Evolutionary conservation across 92 coral and sea anemone genomes (phyloP).

Genomic region (Epizoanthus ramosus): DNA sequence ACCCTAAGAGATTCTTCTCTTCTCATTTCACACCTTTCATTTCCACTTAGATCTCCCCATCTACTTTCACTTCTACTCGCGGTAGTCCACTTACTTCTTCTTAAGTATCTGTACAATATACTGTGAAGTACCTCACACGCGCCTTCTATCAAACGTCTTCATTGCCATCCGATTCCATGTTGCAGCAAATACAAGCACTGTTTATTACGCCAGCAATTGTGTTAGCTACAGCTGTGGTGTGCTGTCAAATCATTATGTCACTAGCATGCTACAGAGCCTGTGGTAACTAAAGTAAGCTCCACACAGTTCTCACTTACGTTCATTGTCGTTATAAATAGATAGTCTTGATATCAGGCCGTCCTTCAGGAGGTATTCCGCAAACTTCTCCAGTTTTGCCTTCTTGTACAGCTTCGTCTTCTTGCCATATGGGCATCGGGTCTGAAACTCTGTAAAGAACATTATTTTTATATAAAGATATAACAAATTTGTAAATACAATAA

Average conservation of each 20-base stretch:
- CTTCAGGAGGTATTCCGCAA: conserved; percentile 94
- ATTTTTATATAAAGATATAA: not conserved
- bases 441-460: conserved; percentile 69
- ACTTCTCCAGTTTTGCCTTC: conserved; percentile 94
- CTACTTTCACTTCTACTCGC: not conserved
- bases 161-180: too few species aligned
- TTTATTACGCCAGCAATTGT: too few species aligned
- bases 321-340: conserved; percentile 86
- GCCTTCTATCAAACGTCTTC: too few species aligned
- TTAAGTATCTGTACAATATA: too few species aligned
- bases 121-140: too few species aligned
- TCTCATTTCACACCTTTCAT: not conserved
- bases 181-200: too few species aligned
- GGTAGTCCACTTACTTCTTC: too few species aligned
- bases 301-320: conserved; percentile 60
- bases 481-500: not conserved
- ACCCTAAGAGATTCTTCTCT: too few species aligned
- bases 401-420: conserved; percentile 97
- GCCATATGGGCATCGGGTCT: conserved; percentile 93
- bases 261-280: too few species aligned
- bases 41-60: not conserved
- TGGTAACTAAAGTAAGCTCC: not conserved
- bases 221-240: not conserved
- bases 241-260: too few species aligned
- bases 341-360: conserved; percentile 89